Conservation (phyloP, 2,113 vertebrate genomes). For the Scophthalmus maximus region DNA sequence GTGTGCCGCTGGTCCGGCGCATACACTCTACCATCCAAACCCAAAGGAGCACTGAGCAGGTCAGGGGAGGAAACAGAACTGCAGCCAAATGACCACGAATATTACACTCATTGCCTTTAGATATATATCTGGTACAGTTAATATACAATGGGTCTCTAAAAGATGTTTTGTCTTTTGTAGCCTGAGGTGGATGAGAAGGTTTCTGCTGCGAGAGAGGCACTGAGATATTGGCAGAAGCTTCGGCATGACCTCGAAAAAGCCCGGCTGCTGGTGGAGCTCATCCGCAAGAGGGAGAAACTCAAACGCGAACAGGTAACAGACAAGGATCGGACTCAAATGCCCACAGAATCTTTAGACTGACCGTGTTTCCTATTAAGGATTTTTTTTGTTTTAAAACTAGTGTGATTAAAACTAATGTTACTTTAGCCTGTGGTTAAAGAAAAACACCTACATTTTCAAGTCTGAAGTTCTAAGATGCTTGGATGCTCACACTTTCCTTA, state of each 20-base stretch:
- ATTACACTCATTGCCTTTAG: neutral
- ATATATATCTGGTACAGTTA: neutral
- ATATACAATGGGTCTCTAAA: neutral
- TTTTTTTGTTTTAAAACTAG: too few species aligned
- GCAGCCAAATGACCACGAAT: too few species aligned
- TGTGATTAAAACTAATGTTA: too few species aligned
- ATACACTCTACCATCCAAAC: slow-evolving; percentile 91
- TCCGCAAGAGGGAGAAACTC: slow-evolving; percentile 97
- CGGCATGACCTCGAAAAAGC: slow-evolving; percentile 95
- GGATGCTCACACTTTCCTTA: too few species aligned
- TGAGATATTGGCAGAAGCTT: slow-evolving; percentile 99
- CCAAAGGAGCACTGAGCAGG: slow-evolving; percentile 91
- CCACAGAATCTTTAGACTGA: neutral
- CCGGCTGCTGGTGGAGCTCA: slow-evolving; percentile 93
- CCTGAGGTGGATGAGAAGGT: slow-evolving; percentile 94
- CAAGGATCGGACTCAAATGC: neutral
- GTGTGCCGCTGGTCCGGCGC: slow-evolving; percentile 92
- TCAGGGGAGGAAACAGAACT: slow-evolving; percentile 57
- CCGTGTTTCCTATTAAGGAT: neutral
- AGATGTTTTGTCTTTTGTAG: slow-evolving; percentile 71
- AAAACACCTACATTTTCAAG: too few species aligned
- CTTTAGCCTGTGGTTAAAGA: too few species aligned
- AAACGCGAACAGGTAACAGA: slow-evolving; percentile 93
- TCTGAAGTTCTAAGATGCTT: too few species aligned
- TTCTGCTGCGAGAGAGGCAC: slow-evolving; percentile 91